Percentiles rank a stretch among this genome's conserved stretches.
Evolutionary conservation across 2,797 vertebrate genomes (phyloP).

Genomic region (Galago senegalensis): DNA sequence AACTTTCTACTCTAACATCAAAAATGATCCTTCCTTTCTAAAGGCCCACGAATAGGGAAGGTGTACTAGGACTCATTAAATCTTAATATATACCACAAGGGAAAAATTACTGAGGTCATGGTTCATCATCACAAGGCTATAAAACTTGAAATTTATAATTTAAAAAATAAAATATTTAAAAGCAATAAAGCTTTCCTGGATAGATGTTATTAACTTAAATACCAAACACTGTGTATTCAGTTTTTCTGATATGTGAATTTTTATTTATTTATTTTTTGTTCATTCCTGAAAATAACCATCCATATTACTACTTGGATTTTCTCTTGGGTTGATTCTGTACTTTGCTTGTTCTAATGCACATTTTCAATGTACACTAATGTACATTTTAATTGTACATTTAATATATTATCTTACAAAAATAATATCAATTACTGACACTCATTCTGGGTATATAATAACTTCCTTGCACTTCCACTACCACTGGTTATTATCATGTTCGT

Average conservation of each 20-base stretch:
- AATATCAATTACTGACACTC: not conserved
- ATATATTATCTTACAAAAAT: not conserved
- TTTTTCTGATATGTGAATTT: not conserved
- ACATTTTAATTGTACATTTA: not conserved
- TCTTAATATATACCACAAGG: not conserved
- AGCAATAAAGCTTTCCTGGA: not conserved
- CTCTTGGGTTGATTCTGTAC: not conserved
- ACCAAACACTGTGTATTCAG: not conserved
- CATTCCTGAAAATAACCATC: not conserved
- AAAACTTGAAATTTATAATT: not conserved
- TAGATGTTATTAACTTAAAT: not conserved
- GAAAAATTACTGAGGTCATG: not conserved
- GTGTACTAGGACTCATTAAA: not conserved
- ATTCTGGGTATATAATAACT: not conserved
- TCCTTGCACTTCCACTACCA: not conserved
- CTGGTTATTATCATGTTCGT: not conserved
- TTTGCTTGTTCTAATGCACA: not conserved
- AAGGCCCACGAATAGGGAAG: not conserved
- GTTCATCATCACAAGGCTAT: not conserved
- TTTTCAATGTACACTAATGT: not conserved
- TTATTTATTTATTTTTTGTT: not conserved
- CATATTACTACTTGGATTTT: not conserved
- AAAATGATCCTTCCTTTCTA: slow-evolving; percentile 6
- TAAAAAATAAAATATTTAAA: not conserved
- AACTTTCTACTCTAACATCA: not conserved